Evolutionary conservation across 1,140 invertebrate genomes (phyloP).

Genomic region (Phymorhynchus buccinoides): DNA sequence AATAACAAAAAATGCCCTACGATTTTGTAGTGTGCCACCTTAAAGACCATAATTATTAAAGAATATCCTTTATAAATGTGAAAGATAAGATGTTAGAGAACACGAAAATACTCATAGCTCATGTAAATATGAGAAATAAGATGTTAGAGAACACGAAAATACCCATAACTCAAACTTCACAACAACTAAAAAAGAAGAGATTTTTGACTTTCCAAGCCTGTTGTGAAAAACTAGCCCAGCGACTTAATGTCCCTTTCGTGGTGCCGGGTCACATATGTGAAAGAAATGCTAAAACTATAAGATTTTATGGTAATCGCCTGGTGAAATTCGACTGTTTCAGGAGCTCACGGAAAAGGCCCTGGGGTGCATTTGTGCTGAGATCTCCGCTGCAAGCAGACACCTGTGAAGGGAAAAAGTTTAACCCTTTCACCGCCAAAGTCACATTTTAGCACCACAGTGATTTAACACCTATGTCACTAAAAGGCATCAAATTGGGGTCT

Average conservation of each 20-base stretch:
- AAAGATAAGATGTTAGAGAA: too few species aligned
- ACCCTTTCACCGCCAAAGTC: background rate
- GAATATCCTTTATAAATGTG: too few species aligned
- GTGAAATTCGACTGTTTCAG: too few species aligned
- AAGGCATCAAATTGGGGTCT: background rate
- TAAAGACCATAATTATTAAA: too few species aligned
- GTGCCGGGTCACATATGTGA: background rate
- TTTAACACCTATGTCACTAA: background rate
- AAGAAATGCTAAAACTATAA: background rate
- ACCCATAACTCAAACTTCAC: too few species aligned
- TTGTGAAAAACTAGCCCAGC: background rate
- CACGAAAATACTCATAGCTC: too few species aligned
- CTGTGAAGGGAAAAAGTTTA: background rate
- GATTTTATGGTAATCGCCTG: constrained; percentile 26
- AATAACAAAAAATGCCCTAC: too few species aligned
- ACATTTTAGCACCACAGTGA: too few species aligned
- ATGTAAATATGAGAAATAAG: too few species aligned
- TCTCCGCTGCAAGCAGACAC: background rate
- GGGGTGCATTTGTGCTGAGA: constrained; percentile 74
- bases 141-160: too few species aligned
- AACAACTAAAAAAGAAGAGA: background rate
- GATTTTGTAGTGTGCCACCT: too few species aligned
- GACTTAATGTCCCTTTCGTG: background rate
- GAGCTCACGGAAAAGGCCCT: constrained; percentile 67
- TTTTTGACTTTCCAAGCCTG: background rate